Base-by-base conservation (phyloP, 2,888 invertebrate genomes). In the Sinopyrophorus schimmeli region DNA sequence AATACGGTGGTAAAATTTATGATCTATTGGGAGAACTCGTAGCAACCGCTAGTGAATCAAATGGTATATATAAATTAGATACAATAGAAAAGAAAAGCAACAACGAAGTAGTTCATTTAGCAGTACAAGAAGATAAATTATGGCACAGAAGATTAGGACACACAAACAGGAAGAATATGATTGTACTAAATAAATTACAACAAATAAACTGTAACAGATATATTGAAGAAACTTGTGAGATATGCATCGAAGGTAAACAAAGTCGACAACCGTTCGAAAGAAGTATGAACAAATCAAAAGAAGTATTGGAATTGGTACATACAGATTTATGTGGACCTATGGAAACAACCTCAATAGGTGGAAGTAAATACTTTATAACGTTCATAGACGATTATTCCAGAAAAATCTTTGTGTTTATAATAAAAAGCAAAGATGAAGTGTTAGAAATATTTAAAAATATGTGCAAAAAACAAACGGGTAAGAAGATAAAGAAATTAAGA, bases 131-230 rank as follows among this genome's bases (percentile, higher is more conserved):
- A n/a, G 64, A 64, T 48, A 38, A 62, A 43, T 42, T 62, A 30
- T 65, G 60, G 64, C 62, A 64, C 57, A 48, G 60, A 51, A 54
- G 64, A 9, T 55, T 65, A 31, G 62, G 62, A 17, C 60, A 65
- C 26, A 61, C 62, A 7, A 49, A 56, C 44, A 60, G 59, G 47
- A n/a, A n/a, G n/a, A n/a, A n/a, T n/a, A n/a, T n/a, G n/a, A n/a
- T n/a, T n/a, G n/a, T n/a, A n/a, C n/a, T n/a, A n/a, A n/a, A n/a
- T n/a, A n/a, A n/a, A n/a, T n/a, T n/a, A n/a, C n/a, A n/a, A n/a
- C n/a, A n/a, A n/a, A n/a, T n/a, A n/a, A 23, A 9, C 23, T 9
- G n/a, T n/a, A n/a, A n/a, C n/a, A n/a, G n/a, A n/a, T n/a, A 62
- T 18, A 11, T 42, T 50, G 5, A 53, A 17, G 23, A 26, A 10